Evolutionary conservation across 2,888 invertebrate genomes (phyloP).

Genomic region (Pedicia rivosa): DNA sequence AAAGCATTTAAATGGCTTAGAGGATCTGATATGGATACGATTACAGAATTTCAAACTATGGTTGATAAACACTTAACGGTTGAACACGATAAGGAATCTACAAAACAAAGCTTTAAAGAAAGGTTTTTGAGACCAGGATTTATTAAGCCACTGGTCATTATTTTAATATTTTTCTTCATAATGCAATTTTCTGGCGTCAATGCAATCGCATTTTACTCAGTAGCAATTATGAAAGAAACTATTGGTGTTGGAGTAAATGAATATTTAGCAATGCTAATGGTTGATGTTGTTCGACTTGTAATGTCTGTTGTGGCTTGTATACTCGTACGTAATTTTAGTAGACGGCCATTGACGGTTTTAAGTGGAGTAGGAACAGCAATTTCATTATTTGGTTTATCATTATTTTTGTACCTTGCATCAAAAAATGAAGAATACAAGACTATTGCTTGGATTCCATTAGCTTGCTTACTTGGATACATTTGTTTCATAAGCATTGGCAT

Average conservation of each 20-base stretch:
- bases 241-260: slow-evolving; percentile 38
- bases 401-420: slow-evolving; percentile 29
- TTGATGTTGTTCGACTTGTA: slow-evolving; percentile 39
- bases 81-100: slow-evolving; percentile 14
- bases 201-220: slow-evolving; percentile 46
- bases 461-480: slow-evolving; percentile 39
- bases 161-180: slow-evolving; percentile 42
- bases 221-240: slow-evolving; percentile 39
- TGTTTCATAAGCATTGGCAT: slow-evolving; percentile 42
- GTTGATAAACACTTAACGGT: slow-evolving; percentile 29
- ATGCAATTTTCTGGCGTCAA: slow-evolving; percentile 48
- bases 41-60: slow-evolving; percentile 34
- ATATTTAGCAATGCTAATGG: slow-evolving; percentile 40
- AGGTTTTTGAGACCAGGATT: neutral
- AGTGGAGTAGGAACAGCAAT: slow-evolving; percentile 41
- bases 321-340: slow-evolving; percentile 36
- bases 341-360: slow-evolving; percentile 38
- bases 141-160: slow-evolving; percentile 38
- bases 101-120: slow-evolving; percentile 13
- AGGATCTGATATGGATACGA: slow-evolving; percentile 34
- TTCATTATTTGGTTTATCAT: slow-evolving; percentile 35
- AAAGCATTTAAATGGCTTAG: slow-evolving; percentile 38
- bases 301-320: slow-evolving; percentile 41
- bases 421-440: slow-evolving; percentile 26
- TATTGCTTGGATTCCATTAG: slow-evolving; percentile 35